phyloP scores from a whole-genome alignment of 2,888 invertebrate genomes.

The Cistogaster globosa region DNA sequence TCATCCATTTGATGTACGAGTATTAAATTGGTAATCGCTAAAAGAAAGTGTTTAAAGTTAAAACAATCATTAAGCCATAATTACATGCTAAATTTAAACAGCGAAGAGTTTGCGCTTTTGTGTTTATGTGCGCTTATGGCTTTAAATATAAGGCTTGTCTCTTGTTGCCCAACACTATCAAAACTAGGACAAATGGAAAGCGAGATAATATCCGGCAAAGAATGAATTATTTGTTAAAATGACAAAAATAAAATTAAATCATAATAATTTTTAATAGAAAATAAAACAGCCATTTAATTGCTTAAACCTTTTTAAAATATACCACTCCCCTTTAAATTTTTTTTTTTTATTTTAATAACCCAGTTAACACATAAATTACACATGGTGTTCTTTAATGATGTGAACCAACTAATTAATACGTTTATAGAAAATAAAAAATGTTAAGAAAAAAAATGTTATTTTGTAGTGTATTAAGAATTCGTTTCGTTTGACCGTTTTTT shows the following conservation, averaged over 20 bases:
- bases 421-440: not conserved
- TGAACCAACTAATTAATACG: too few species aligned
- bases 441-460: not conserved
- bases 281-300: not conserved
- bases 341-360: too few species aligned
- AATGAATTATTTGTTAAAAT: too few species aligned
- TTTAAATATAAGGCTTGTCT: not conserved
- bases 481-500: not conserved
- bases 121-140: constrained; percentile 2
- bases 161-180: constrained; percentile 19
- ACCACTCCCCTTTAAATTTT: too few species aligned
- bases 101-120: not conserved
- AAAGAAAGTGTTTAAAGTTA: constrained; percentile 68
- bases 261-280: not conserved
- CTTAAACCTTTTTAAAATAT: too few species aligned
- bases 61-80: constrained; percentile 15
- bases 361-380: too few species aligned
- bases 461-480: not conserved
- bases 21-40: constrained; percentile 62
- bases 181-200: not conserved
- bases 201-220: too few species aligned
- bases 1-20: constrained; percentile 28
- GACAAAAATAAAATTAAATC: not conserved
- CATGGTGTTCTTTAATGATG: too few species aligned
- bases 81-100: constrained; percentile 35